Evolutionary conservation across 2,888 invertebrate genomes (phyloP), one percentile per base, ranked within the genome.

Genomic region (Cinara cedri): DNA sequence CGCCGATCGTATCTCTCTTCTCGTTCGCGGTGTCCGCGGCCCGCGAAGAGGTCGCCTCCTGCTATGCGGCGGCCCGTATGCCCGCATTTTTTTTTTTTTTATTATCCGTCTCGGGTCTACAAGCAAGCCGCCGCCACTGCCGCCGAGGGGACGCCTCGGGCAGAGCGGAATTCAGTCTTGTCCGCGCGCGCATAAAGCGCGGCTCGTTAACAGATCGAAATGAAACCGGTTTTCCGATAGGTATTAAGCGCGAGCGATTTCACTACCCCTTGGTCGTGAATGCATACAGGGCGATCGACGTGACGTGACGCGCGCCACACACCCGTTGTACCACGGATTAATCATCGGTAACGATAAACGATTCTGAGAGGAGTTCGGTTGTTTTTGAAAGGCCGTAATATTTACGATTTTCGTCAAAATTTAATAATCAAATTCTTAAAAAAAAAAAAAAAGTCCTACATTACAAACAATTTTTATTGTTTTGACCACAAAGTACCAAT

Each of bases 131-230:
- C n/a, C n/a, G 54, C 19, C 60, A 9, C 34, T n/a, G n/a, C 34
- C 34, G 34, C 34, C n/a, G n/a, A n/a, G n/a, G 3, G 6, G 6
- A 34, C 13, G 75, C 76, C 76, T 34, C 46, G 76, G 46, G 65
- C 51, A 51, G 26, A 49, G 66, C 10, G 65, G 42, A 49, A 65
- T 68, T 66, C 57, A 68, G 46, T 49, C 57, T 76, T 26, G 66
- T 76, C 66, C 57, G 55, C 14, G 44, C 51, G 44, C 55, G 49
- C 49, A 62, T 63, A 62, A 26, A 63, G 54, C 19, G 76, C 66
- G 26, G 75, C 75, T 76, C 75, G 75, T 76, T 76, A 76, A 57
- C n/a, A 76, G 24, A 19, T 66, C 66, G 26, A 57, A 68, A 76
- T 19, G 66, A 60, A 68, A 78, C 68, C 68, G 76, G 76, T 78